These are phyloP conservation scores for Perccottus glenii DNA, from an alignment of 2,113 vertebrate genomes.

Conservation along the genomic window DNA sequence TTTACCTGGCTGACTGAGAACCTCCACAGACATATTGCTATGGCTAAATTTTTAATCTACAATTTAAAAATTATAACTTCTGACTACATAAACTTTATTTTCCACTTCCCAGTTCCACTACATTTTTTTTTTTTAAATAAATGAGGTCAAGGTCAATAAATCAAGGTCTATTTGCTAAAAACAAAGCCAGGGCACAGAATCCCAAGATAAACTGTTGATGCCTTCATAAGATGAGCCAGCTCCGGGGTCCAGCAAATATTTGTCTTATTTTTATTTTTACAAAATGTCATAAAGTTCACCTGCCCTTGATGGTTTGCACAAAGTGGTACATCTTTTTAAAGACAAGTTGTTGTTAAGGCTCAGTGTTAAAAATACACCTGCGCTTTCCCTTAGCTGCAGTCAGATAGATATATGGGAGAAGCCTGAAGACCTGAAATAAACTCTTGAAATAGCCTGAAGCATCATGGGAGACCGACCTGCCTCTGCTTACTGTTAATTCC, in stretches of 20 bases:
- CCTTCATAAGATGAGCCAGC: not conserved
- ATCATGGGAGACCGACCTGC: slow-evolving; percentile 63
- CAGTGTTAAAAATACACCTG: slow-evolving; percentile 60
- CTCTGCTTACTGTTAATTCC: slow-evolving; percentile 63
- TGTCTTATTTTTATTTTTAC: slow-evolving; percentile 27
- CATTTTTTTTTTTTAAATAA: no score
- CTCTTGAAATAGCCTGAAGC: slow-evolving; percentile 68
- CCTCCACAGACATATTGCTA: no score
- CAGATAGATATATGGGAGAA: slow-evolving; percentile 56
- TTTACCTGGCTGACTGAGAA: no score
- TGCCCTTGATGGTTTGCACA: slow-evolving; percentile 22
- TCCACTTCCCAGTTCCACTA: no score
- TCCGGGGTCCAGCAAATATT: slow-evolving; percentile 18
- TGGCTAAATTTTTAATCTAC: no score
- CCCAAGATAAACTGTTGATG: not conserved
- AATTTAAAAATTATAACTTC: no score
- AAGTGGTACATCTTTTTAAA: slow-evolving; percentile 21
- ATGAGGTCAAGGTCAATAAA: no score
- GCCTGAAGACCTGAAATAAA: slow-evolving; percentile 66
- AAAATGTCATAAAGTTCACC: slow-evolving; percentile 9
- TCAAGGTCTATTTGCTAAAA: no score
- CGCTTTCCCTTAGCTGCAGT: slow-evolving; percentile 57
- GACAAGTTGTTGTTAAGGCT: slow-evolving; percentile 35
- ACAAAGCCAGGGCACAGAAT: no score
- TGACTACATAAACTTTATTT: no score